Evolutionary conservation across 2,888 invertebrate genomes (phyloP), one percentile per base, ranked within the genome.

Genomic region (Digitonthophagus gazella): DNA sequence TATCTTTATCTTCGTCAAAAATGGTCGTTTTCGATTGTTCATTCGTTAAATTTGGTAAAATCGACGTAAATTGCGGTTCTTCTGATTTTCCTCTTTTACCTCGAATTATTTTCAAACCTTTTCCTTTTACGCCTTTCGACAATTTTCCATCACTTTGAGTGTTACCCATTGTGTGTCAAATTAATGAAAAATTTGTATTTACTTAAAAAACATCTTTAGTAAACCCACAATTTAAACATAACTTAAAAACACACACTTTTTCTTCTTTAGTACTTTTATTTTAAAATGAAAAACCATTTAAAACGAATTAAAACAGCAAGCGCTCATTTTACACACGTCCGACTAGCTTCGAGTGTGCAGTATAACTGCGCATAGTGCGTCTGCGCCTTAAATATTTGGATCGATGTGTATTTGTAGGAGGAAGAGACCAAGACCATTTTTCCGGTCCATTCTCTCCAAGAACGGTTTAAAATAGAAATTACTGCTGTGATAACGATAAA

Each of bases 41-140:
- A 8, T 73, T 74, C 28, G 69, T 66, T 63, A 74, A 75, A 61
- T 76, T 76, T 2, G 78, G 79, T 14, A 79, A 80, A 61, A 81
- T 73, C 15, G 75, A 74, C 15, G 77, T 78, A 69, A 82, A 81
- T 66, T 76, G 76, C 5, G 76, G 71, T 58, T 81, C 80, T 67
- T 80, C 79, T 18, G 75, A 73, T 74, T 82, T 82, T 55, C 77
- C 77, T 67, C 79, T 78, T 75, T 82, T 79, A 79, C 85, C 70
- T 81, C 79, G 75, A 15, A 86, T 85, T 75, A 85, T 85, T 72
- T 86, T 86, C 74, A 87, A 85, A 76, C 85, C 82, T 83, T 87
- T 88, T 72, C 84, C 81, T 79, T 86, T 87, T 2, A 85, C 84
- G 28, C 83, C 79, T 78, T 87, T 87, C 57, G 80, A 72, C 72